Percentiles rank a stretch among this genome's conserved stretches.
Conservation (phyloP, 1,140 invertebrate species). For the Pentalonia nigronervosa region DNA sequence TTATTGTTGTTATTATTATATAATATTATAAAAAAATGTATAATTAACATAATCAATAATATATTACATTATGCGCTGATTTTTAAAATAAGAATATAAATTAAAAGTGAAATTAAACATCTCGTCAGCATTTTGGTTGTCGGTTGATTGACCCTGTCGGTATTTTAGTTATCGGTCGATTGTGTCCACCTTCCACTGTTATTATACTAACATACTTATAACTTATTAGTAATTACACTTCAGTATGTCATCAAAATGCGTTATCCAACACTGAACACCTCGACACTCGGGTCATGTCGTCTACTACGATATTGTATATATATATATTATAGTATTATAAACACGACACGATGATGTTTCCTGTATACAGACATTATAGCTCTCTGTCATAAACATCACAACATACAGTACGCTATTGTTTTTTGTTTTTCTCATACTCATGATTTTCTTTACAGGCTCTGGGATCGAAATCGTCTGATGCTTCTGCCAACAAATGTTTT, state of each 20-base stretch:
- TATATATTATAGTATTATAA: not conserved
- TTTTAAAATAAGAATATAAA: too few species aligned
- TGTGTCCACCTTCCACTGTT: not conserved
- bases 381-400: too few species aligned
- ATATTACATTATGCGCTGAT: too few species aligned
- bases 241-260: not conserved
- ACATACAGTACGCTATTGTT: not conserved
- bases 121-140: too few species aligned
- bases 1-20: too few species aligned
- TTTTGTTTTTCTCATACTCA: not conserved
- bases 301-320: not conserved
- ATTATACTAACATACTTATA: not conserved
- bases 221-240: not conserved
- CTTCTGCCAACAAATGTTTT: conserved; percentile 58
- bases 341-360: not conserved
- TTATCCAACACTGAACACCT: not conserved
- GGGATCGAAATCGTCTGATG: conserved; percentile 58
- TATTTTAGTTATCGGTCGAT: too few species aligned
- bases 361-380: not conserved
- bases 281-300: not conserved
- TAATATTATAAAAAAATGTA: too few species aligned
- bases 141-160: too few species aligned
- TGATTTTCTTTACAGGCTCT: conserved; percentile 28
- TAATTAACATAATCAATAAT: too few species aligned
- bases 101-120: too few species aligned